phyloP scores from a whole-genome alignment of 2,797 vertebrate species.

The Chelonia mydas region DNA sequence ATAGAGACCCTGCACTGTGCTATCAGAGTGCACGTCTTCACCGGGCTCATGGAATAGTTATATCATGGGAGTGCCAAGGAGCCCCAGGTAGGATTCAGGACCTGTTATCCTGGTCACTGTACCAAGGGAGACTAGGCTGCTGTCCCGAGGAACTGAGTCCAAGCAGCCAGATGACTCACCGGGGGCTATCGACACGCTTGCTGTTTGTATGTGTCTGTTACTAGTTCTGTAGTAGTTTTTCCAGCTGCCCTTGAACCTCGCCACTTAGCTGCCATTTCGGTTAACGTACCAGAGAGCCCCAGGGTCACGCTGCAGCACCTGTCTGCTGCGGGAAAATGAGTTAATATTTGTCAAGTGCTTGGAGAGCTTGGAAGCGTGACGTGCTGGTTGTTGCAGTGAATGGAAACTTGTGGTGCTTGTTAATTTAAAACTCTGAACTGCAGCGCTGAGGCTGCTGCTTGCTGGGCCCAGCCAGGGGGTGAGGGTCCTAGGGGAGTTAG shows the following conservation, averaged over 20 bases:
- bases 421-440: background rate
- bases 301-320: no score
- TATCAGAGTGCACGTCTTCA: background rate
- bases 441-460: fast-evolving
- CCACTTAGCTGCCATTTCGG: background rate
- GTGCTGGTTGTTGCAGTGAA: background rate
- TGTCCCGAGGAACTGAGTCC: constrained; percentile 51
- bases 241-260: background rate
- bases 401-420: fast-evolving
- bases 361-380: fast-evolving
- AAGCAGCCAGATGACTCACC: background rate
- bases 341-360: background rate
- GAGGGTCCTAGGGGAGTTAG: background rate
- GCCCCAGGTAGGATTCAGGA: background rate
- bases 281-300: background rate
- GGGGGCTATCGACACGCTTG: background rate
- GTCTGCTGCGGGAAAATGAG: background rate
- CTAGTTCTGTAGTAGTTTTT: background rate
- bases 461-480: background rate
- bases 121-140: background rate
- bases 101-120: fast-evolving
- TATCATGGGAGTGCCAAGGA: background rate
- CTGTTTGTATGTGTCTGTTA: background rate
- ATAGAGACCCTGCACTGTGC: background rate
- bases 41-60: no score